Evolutionary conservation across 2,888 invertebrate species (phyloP).

Genomic region (Tenthredo notha): DNA sequence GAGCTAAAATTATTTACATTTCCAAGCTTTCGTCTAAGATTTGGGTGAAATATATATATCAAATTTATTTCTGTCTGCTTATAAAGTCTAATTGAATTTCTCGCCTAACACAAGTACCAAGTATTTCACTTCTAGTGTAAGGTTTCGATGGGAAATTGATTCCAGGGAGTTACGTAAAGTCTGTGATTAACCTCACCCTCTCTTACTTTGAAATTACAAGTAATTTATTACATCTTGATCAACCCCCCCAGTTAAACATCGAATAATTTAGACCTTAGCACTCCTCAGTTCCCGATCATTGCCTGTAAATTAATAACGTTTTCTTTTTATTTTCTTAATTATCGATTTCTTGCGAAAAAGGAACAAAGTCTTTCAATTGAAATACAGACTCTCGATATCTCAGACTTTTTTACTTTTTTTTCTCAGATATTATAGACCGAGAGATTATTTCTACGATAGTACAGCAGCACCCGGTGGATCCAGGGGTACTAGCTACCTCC

Average conservation of each 20-base stretch:
- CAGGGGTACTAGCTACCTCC: conserved; percentile 70
- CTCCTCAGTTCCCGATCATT: neutral
- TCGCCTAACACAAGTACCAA: neutral
- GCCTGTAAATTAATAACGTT: neutral
- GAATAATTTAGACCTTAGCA: neutral
- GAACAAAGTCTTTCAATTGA: neutral
- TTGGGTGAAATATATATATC: neutral
- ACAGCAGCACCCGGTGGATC: conserved; percentile 71
- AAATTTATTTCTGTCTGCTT: neutral
- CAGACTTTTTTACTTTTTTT: neutral
- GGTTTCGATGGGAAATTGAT: conserved; percentile 43
- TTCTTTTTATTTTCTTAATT: neutral
- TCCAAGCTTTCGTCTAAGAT: neutral
- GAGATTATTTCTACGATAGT: conserved; percentile 74
- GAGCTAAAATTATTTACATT: neutral
- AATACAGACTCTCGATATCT: neutral
- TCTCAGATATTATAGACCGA: conserved; percentile 71
- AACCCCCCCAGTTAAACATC: conserved; percentile 13
- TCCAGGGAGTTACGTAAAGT: conserved; percentile 17
- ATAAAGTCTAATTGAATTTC: neutral
- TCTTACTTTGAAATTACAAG: conserved; percentile 17
- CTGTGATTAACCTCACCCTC: conserved; percentile 28
- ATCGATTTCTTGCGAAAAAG: neutral
- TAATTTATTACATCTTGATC: conserved; percentile 39
- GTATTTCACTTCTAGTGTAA: conserved; percentile 15